Evolutionary conservation across 2,888 invertebrate species (phyloP).

Genomic region (Rosalia funebris): DNA sequence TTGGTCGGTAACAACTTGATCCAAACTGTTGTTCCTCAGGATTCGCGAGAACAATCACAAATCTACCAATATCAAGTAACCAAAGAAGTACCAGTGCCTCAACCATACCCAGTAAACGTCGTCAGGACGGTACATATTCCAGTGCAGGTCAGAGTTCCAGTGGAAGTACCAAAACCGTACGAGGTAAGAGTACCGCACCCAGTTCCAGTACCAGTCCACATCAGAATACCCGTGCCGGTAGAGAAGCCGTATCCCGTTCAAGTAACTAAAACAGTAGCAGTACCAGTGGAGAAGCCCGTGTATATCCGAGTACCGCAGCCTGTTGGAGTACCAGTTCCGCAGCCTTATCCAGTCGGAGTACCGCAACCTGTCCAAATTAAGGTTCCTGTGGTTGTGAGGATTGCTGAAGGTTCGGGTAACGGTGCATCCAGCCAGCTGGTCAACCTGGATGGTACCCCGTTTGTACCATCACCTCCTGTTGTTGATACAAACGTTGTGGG

Average conservation of each 20-base stretch:
- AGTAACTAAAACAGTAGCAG: conserved; percentile 41
- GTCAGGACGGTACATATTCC: conserved; percentile 43
- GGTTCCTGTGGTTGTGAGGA: conserved; percentile 43
- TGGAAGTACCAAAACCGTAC: conserved; percentile 52
- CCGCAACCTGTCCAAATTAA: conserved; percentile 46
- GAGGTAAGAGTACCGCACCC: conserved; percentile 48
- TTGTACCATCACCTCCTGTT: neutral
- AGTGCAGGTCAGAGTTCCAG: conserved; percentile 47
- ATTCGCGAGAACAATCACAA: neutral
- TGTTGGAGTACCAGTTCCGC: conserved; percentile 44
- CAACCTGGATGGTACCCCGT: neutral
- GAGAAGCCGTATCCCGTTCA: conserved; percentile 49
- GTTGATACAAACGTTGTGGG: neutral
- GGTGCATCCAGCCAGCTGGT: neutral
- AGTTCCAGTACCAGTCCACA: conserved; percentile 45
- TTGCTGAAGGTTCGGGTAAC: neutral
- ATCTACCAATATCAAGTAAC: neutral
- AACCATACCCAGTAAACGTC: conserved; percentile 45
- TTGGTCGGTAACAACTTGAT: neutral
- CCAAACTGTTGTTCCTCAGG: neutral
- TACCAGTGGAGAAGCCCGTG: conserved; percentile 46
- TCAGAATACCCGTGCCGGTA: conserved; percentile 47
- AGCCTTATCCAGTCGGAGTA: conserved; percentile 49
- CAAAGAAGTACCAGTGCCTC: conserved; percentile 3
- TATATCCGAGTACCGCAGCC: conserved; percentile 44